Evolutionary conservation across 2,888 invertebrate species (phyloP).

Genomic region (Leptodirus hochenwartii): DNA sequence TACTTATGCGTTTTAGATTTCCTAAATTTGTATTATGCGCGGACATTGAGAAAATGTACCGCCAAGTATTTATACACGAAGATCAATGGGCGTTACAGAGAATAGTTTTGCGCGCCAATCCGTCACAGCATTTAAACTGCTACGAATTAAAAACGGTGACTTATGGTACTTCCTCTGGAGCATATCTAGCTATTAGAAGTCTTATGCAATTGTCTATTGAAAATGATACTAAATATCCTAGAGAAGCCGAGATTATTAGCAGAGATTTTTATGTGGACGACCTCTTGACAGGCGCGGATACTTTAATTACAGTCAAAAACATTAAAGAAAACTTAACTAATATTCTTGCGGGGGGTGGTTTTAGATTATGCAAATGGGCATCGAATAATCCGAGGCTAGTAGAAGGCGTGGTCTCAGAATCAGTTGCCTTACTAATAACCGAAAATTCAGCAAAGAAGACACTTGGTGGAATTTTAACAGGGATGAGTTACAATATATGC

Average conservation of each 20-base stretch:
- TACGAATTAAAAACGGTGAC: slow-evolving; percentile 7
- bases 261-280: slow-evolving; percentile 10
- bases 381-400: background rate
- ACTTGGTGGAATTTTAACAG: background rate
- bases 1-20: slow-evolving; percentile 7
- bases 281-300: slow-evolving; percentile 6
- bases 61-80: slow-evolving; percentile 7
- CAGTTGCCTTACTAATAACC: too few relatives aligned
- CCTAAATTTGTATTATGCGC: slow-evolving; percentile 7
- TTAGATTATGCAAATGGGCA: slow-evolving; percentile 5
- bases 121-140: background rate
- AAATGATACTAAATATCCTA: slow-evolving; percentile 4
- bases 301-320: background rate
- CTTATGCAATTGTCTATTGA: slow-evolving; percentile 5
- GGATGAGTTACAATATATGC: slow-evolving; percentile 3
- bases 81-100: slow-evolving; percentile 5
- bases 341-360: slow-evolving; percentile 1
- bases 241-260: slow-evolving; percentile 1
- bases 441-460: slow-evolving; percentile 1
- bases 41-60: slow-evolving; percentile 10
- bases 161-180: slow-evolving; percentile 4
- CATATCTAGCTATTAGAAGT: slow-evolving; percentile 5
- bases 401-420: background rate
- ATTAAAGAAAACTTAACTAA: background rate
- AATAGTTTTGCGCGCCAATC: slow-evolving; percentile 9